phyloP scores from a whole-genome alignment of 2,888 invertebrate species.

The Leptinotarsa rubiginosa region DNA sequence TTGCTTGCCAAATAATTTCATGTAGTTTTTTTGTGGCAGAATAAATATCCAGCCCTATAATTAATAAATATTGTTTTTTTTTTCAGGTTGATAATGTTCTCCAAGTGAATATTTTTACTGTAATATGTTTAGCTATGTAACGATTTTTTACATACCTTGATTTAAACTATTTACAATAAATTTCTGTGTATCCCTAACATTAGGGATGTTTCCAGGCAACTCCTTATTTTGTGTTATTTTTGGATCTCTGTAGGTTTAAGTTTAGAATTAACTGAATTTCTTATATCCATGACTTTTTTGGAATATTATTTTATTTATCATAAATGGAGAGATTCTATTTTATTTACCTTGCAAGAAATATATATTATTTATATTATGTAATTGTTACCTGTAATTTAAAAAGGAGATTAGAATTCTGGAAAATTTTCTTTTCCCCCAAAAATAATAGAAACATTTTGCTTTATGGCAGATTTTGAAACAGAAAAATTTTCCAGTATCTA shows the following conservation, averaged over 20 bases:
- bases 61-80: slow-evolving; percentile 25
- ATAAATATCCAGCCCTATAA: not conserved
- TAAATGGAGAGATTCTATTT: slow-evolving; percentile 24
- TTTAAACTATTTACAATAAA: slow-evolving; percentile 43
- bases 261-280: slow-evolving; percentile 38
- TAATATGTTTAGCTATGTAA: slow-evolving; percentile 32
- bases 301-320: slow-evolving; percentile 19
- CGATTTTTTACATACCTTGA: slow-evolving; percentile 40
- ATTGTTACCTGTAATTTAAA: slow-evolving; percentile 40
- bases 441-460: slow-evolving; percentile 14
- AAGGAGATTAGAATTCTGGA: slow-evolving; percentile 24
- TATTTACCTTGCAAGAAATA: slow-evolving; percentile 14
- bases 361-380: slow-evolving; percentile 20
- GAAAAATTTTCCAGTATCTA: slow-evolving; percentile 19
- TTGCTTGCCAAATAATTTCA: not conserved
- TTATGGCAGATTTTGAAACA: not conserved
- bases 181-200: slow-evolving; percentile 43
- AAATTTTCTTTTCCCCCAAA: not conserved
- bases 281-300: slow-evolving; percentile 42
- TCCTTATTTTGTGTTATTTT: slow-evolving; percentile 43
- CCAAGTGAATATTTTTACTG: slow-evolving; percentile 58
- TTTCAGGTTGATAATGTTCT: slow-evolving; percentile 86
- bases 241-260: slow-evolving; percentile 52
- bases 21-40: not conserved
- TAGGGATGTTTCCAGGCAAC: slow-evolving; percentile 44